Evolutionary conservation across 1,140 invertebrate genomes (phyloP), one percentile per base, ranked within the genome.

Genomic region (Euwallacea fornicatus): DNA sequence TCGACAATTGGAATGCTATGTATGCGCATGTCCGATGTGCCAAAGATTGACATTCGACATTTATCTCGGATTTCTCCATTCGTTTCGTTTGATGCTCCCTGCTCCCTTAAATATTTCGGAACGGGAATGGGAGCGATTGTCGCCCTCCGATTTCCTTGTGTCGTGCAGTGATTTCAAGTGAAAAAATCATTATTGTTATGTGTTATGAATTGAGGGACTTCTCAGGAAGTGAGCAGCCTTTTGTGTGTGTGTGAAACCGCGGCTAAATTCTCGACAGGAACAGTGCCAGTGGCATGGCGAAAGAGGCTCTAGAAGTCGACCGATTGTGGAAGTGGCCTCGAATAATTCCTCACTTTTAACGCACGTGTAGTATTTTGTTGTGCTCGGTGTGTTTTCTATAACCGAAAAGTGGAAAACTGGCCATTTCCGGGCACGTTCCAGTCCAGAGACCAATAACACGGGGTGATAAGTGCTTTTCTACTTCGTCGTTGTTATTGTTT

Each of bases 401-500:
- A 10, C 6, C 21, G 33, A 50, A 9, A 46, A 50, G 13, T 11
- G 9, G 13, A 15, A 8, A 16, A 16, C 11, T 41, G 0, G n/a
- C 2, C 8, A 41, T 56, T 46, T 54, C 41, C 41, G 10, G 6
- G 15, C 7, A n/a, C 15, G 50, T 46, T 44, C 11, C 42, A 64
- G 41, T 55, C 13, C 11, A 43, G 11, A n/a, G 60, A 2, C 42
- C 1, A 50, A 42, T 33, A 33, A 33, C 21, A 4, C 21, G 54
- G 33, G 47, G 63, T n/a, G n/a, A 54, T 16, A n/a, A 11, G 6
- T 11, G 15, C 21, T 13, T 55, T 83, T 81, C 78, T 82, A 83
- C 82, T 84, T 83, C 83, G 83, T 83, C 85, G 84, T 85, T 86
- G 85, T 86, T 86, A 83, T 86, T 86, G 85, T 86, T 86, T 86